Conservation (phyloP, 2,113 vertebrate genomes). For the Ptilonorhynchus violaceus region DNA sequence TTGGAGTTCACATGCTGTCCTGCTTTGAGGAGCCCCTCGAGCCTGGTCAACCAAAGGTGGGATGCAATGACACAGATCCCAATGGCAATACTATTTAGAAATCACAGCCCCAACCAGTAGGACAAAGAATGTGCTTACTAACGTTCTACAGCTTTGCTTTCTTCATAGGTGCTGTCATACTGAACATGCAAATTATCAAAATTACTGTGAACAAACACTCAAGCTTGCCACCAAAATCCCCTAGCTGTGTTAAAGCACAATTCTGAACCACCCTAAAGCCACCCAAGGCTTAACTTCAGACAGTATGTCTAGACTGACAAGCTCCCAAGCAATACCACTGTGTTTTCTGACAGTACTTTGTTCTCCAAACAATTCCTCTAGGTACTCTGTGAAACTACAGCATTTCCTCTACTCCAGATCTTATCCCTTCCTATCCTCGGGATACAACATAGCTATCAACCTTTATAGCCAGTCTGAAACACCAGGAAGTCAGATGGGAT, state of each 20-base stretch:
- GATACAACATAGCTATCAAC: background rate
- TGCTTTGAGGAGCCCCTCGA: background rate
- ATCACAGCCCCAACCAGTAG: background rate
- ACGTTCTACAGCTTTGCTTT: background rate
- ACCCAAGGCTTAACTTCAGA: background rate
- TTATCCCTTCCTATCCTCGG: background rate
- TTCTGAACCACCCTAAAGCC: background rate
- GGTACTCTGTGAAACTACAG: background rate
- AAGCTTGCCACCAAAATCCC: background rate
- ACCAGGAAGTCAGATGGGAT: background rate
- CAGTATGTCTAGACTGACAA: background rate
- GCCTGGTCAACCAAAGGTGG: accelerated
- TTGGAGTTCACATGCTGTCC: background rate
- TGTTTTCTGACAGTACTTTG: background rate
- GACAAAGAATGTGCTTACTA: background rate
- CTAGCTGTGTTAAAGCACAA: background rate
- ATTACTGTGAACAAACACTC: background rate
- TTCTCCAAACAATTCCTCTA: background rate
- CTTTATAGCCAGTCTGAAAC: background rate
- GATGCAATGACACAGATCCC: background rate
- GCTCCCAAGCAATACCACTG: background rate
- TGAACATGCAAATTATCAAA: background rate
- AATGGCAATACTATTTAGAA: background rate
- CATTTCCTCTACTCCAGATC: background rate
- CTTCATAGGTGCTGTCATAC: background rate